Evolutionary conservation across 2,888 invertebrate genomes (phyloP).

Genomic region (Patella caerulea): DNA sequence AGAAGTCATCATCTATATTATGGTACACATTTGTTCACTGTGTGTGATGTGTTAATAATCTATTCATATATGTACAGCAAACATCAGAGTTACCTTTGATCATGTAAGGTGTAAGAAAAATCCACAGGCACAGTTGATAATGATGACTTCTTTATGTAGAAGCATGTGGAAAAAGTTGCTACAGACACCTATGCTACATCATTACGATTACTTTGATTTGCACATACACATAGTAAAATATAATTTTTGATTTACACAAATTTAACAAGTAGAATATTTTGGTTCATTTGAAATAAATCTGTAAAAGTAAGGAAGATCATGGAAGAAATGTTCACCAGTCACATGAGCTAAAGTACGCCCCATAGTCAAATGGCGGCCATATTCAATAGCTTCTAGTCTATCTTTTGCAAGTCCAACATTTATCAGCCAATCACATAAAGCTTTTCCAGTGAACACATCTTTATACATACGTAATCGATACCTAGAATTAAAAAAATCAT

Average conservation of each 20-base stretch:
- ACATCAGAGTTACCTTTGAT: too few relatives aligned
- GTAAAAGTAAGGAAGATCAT: slow-evolving; percentile 82
- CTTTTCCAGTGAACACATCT: slow-evolving; percentile 85
- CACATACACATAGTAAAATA: too few relatives aligned
- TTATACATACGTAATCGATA: slow-evolving; percentile 85
- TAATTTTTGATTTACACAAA: background rate
- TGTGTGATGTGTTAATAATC: too few relatives aligned
- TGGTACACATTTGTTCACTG: too few relatives aligned
- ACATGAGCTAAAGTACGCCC: slow-evolving; percentile 89
- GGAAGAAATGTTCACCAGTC: slow-evolving; percentile 87
- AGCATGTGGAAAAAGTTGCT: too few relatives aligned
- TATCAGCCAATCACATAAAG: slow-evolving; percentile 88
- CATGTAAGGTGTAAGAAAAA: too few relatives aligned
- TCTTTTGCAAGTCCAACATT: slow-evolving; percentile 85
- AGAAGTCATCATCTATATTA: too few relatives aligned
- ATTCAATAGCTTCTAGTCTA: slow-evolving; percentile 84
- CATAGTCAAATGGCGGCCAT: slow-evolving; percentile 86
- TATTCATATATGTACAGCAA: too few relatives aligned
- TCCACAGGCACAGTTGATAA: too few relatives aligned
- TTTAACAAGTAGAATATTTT: background rate
- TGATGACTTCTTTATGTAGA: too few relatives aligned
- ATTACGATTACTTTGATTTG: too few relatives aligned
- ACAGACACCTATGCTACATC: too few relatives aligned
- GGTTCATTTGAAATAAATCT: slow-evolving; percentile 75
- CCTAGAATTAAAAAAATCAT: slow-evolving; percentile 72